Evolutionary conservation across 1,140 invertebrate species (phyloP).

Genomic region (Cydia fagiglandana): DNA sequence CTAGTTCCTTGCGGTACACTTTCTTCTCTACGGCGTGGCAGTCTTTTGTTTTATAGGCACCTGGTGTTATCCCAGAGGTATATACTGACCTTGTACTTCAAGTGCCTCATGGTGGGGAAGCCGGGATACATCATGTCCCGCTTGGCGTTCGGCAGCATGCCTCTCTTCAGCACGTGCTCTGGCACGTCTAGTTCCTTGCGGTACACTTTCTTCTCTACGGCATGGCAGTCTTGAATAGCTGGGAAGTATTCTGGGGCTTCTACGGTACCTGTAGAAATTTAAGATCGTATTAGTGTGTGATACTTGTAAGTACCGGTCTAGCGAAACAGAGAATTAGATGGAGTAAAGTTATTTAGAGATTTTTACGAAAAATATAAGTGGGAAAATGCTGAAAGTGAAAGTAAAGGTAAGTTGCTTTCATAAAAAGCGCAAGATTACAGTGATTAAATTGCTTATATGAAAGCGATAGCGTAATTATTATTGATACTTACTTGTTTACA

Average conservation of each 20-base stretch:
- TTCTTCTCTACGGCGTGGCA: slow-evolving; percentile 80
- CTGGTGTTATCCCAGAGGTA: too few species aligned
- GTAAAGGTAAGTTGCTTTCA: too few species aligned
- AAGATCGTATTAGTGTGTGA: too few species aligned
- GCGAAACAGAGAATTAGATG: too few species aligned
- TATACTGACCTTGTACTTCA: slow-evolving; percentile 85
- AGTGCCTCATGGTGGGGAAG: slow-evolving; percentile 93
- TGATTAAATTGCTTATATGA: too few species aligned
- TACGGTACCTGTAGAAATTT: slow-evolving; percentile 58
- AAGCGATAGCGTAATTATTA: too few species aligned
- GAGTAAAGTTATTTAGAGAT: too few species aligned
- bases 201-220: slow-evolving; percentile 77
- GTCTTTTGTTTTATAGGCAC: slow-evolving; percentile 33
- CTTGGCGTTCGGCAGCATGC: slow-evolving; percentile 85
- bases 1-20: slow-evolving; percentile 81
- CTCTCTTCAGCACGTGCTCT: slow-evolving; percentile 83
- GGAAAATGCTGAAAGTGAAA: too few species aligned
- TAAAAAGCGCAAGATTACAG: too few species aligned
- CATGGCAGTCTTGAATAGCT: slow-evolving; percentile 80
- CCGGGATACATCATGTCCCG: slow-evolving; percentile 90
- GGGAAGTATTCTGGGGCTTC: slow-evolving; percentile 84
- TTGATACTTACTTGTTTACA: too few species aligned
- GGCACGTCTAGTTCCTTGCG: slow-evolving; percentile 83
- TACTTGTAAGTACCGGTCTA: too few species aligned
- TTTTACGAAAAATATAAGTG: too few species aligned